Evolutionary conservation across 2,888 invertebrate genomes (phyloP).

Genomic region (Enoplolaimus lenunculus): DNA sequence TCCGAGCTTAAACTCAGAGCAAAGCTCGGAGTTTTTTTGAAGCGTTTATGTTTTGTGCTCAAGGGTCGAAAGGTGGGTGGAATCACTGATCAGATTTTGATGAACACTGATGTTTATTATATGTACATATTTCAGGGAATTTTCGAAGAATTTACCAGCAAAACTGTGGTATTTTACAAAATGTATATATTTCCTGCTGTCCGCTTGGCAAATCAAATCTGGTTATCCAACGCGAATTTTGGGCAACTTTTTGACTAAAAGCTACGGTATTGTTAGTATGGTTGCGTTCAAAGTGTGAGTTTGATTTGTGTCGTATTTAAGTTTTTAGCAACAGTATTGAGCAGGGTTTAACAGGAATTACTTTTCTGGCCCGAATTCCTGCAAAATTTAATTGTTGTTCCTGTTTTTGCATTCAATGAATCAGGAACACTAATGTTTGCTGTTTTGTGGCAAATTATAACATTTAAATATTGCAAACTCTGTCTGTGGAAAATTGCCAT

Average conservation of each 20-base stretch:
- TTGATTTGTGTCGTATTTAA: neutral
- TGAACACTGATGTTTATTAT: too few species aligned
- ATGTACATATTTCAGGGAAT: conserved; percentile 58
- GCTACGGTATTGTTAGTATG: conserved; percentile 81
- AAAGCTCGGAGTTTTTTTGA: too few species aligned
- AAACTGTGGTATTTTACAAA: conserved; percentile 95
- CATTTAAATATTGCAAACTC: too few species aligned
- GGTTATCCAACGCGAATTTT: conserved; percentile 93
- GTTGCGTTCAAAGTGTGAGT: conserved; percentile 74
- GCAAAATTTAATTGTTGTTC: neutral
- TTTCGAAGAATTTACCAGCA: conserved; percentile 67
- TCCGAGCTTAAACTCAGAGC: too few species aligned
- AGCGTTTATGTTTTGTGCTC: too few species aligned
- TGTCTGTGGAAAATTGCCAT: too few species aligned
- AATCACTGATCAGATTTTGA: too few species aligned
- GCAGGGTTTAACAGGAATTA: too few species aligned
- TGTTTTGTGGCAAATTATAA: too few species aligned
- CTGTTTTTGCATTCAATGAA: too few species aligned
- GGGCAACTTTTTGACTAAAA: conserved; percentile 94
- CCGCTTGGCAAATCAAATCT: conserved; percentile 92
- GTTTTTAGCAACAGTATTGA: neutral
- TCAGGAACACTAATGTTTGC: too few species aligned
- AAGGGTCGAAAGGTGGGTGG: too few species aligned
- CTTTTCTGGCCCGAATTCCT: neutral
- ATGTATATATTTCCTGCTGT: conserved; percentile 82